Base-by-base conservation (phyloP, 2,797 vertebrate genomes). In the Calcarius lapponicus region DNA sequence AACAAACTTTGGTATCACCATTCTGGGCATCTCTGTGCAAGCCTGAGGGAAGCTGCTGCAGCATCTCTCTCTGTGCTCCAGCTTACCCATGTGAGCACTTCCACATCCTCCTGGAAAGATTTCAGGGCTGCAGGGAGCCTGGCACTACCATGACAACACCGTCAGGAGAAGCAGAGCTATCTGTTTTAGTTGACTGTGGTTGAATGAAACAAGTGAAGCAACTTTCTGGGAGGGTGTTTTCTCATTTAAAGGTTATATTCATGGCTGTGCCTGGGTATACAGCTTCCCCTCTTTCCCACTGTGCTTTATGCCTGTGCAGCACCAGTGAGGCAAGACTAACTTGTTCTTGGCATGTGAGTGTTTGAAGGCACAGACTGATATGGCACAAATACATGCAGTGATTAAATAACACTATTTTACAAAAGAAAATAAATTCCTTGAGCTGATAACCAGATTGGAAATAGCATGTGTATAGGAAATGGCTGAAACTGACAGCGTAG, bases 31-130 rank as follows among this genome's bases (percentile, higher is more conserved):
- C 20, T 58, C 60, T 1, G 3, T 25, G 20, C 9, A 65, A 75
- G n/a, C 45, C 45, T 71, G 29, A 38, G 45, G 22, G n/a, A 58
- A 80, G 17, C 13, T 48, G 16, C 36, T 40, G 15, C 3, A 7
- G 19, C 34, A 36, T 67, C 51, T 22, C 3, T 1, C 3, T 2
- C n/a, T 60, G 11, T 40, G 40, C 24, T 73, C n/a, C 9, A 0
- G 11, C 22, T 70, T 71, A 67, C 62, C 38, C 34, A 28, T 1
- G 3, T 29, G 17, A 61, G 19, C 26, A 7, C 43, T 65, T 86
- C 42, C 17, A 40, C 9, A 3, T 71, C 36, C 29, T 51, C 11
- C 47, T 62, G 42, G 60, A 42, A 47, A 60, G 25, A 42, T 29
- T 79, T 62, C 42, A 65, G 73, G 57, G n/a, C 2, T 12, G 38